These are phyloP conservation scores for Istiophorus platypterus DNA, from an alignment of 2,113 vertebrate genomes.

Conservation along the genomic window DNA sequence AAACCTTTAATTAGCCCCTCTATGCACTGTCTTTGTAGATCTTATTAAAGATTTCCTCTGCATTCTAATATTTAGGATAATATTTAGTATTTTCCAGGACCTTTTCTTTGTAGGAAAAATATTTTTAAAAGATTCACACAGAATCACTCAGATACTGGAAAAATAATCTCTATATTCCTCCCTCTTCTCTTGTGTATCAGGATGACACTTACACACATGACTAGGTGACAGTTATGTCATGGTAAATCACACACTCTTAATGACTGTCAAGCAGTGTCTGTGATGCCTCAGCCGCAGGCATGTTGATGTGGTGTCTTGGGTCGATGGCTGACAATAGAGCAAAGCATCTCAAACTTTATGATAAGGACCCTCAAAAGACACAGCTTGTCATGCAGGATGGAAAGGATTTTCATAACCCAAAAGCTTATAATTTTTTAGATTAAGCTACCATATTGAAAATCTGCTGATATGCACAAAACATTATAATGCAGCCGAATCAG, in stretches of 20 bases:
- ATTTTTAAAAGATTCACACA: neutral
- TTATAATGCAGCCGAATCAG: too few relatives aligned
- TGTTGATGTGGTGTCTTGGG: conserved; percentile 23
- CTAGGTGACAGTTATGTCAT: neutral
- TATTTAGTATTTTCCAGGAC: neutral
- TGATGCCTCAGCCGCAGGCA: neutral
- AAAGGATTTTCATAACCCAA: neutral
- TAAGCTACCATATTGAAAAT: neutral
- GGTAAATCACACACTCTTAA: conserved; percentile 34
- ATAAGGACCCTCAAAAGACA: neutral
- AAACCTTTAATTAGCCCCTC: conserved; percentile 20
- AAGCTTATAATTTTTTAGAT: neutral
- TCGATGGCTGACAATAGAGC: conserved; percentile 10
- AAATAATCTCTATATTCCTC: neutral
- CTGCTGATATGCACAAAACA: neutral
- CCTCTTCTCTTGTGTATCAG: neutral
- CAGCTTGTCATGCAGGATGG: neutral
- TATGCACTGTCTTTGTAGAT: neutral
- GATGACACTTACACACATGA: neutral
- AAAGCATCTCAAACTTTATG: neutral
- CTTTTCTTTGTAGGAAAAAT: neutral
- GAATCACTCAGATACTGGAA: neutral
- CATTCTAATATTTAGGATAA: neutral
- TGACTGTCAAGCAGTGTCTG: conserved; percentile 24
- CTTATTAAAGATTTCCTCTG: neutral